phyloP scores from a whole-genome alignment of 1,140 invertebrate genomes.

The Lepidurus packardi region DNA sequence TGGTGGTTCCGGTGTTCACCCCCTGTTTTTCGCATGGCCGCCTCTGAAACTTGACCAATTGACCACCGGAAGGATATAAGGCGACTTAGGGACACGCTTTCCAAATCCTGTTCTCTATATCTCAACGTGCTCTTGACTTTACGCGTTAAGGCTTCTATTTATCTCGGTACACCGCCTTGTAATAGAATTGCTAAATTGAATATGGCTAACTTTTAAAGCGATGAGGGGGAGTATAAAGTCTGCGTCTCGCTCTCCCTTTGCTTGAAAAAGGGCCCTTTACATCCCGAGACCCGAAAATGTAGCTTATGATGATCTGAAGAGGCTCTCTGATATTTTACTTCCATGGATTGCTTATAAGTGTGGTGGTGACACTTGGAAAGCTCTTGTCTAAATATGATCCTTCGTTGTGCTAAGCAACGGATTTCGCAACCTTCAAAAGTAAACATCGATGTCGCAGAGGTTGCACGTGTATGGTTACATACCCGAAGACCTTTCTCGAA shows the following conservation, averaged over 20 bases:
- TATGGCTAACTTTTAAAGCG: neutral
- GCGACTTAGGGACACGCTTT: constrained; percentile 13
- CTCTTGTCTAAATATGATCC: neutral
- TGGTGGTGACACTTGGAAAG: neutral
- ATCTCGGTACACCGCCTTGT: constrained; percentile 14
- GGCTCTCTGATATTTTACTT: neutral
- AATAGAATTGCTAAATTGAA: constrained; percentile 9
- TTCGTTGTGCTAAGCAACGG: neutral
- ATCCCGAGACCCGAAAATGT: neutral
- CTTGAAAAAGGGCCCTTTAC: neutral
- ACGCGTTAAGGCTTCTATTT: constrained; percentile 19
- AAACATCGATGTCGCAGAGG: neutral
- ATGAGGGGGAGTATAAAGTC: neutral
- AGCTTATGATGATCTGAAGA: neutral
- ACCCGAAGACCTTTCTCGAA: neutral
- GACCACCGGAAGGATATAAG: constrained; percentile 21
- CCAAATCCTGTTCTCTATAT: constrained; percentile 9
- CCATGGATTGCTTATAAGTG: neutral
- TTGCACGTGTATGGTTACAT: neutral
- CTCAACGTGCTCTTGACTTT: constrained; percentile 9
- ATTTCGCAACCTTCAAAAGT: neutral
- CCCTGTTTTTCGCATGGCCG: constrained; percentile 8
- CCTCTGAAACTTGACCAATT: constrained; percentile 15
- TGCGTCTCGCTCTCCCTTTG: neutral
- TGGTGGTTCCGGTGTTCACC: constrained; percentile 20